Base-by-base conservation (phyloP, 2,888 invertebrate species). In the Metellina segmentata region DNA sequence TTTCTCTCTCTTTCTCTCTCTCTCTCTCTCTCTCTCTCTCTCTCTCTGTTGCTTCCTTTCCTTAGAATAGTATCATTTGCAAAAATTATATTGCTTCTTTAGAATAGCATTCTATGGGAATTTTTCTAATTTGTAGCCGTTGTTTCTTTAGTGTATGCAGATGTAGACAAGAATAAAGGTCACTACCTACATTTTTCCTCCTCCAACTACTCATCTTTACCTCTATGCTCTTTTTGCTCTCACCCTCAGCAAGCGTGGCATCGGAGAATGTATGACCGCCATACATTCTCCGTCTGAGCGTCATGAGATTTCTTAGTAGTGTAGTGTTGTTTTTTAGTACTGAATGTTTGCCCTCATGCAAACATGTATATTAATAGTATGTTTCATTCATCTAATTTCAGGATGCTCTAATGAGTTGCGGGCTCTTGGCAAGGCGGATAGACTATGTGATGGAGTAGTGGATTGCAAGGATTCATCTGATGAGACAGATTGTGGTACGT, bases 381-480 rank as follows among this genome's bases (percentile, higher is more conserved):
- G 4, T 34, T 34, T 34, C 19, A 72, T 20, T 81, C 49, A 49
- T 52, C 61, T 83, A 19, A 70, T 81, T 81, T 49, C 94, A 97
- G 97, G 97, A 92, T 98, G 98, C 94, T 96, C 96, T 1, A 96
- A 96, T 81, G 96, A 97, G 85, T 96, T 98, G 87, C 97, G 97
- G 94, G 96, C 96, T 52, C 96, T 96, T 93, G 97, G 97, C 0
- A 95, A 97, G 92, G 97, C 97, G 0, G 96, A 97, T 0, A 96
- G 98, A 81, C 96, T 98, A 69, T 98, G 98, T 94, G 98, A 98
- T 95, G 98, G 98, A 19, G 96, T 97, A 61, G 96, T 97, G 16
- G 98, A 98, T 95, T 98, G 98, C 95, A 96, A 97, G 16, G 97
- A 97, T 95, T 96, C 97, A 52, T 96, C 96, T 0, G 98, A 98